phyloP scores from a whole-genome alignment of 1,140 invertebrate species.

The Cyphomyrmex costatus region DNA sequence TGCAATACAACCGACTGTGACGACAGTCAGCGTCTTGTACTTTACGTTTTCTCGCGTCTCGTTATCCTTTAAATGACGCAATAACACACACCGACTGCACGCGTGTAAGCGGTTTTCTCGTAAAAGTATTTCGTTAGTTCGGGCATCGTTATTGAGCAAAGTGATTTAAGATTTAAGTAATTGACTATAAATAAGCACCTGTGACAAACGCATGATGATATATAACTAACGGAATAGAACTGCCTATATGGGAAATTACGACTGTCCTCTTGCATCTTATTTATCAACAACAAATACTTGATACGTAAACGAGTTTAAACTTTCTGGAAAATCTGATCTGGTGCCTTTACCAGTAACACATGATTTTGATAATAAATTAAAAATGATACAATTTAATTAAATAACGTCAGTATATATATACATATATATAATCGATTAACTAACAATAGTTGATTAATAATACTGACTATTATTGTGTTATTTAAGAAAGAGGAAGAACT shows the following conservation, averaged over 20 bases:
- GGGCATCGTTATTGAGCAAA: slow-evolving; percentile 19
- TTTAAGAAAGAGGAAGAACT: neutral
- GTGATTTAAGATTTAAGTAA: slow-evolving; percentile 50
- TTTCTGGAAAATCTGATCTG: neutral
- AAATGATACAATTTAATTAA: neutral
- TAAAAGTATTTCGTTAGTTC: slow-evolving; percentile 33
- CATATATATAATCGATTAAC: neutral
- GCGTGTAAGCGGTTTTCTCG: slow-evolving; percentile 7
- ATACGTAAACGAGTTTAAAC: neutral
- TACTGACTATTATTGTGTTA: slow-evolving; percentile 6
- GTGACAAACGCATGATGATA: slow-evolving; percentile 19
- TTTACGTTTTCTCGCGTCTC: slow-evolving; percentile 8
- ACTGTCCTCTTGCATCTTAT: slow-evolving; percentile 22
- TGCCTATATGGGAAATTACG: neutral
- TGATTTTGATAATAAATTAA: neutral
- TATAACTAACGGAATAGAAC: slow-evolving; percentile 26
- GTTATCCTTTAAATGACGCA: slow-evolving; percentile 44
- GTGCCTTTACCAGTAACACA: neutral
- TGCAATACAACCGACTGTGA: neutral
- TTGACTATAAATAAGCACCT: slow-evolving; percentile 6
- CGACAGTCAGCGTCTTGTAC: neutral
- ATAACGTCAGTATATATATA: too few species aligned
- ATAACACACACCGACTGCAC: neutral
- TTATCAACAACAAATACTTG: slow-evolving; percentile 3
- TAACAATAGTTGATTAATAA: neutral